phyloP scores from a whole-genome alignment of 2,797 vertebrate genomes.

The Ctenopoma multispine region DNA sequence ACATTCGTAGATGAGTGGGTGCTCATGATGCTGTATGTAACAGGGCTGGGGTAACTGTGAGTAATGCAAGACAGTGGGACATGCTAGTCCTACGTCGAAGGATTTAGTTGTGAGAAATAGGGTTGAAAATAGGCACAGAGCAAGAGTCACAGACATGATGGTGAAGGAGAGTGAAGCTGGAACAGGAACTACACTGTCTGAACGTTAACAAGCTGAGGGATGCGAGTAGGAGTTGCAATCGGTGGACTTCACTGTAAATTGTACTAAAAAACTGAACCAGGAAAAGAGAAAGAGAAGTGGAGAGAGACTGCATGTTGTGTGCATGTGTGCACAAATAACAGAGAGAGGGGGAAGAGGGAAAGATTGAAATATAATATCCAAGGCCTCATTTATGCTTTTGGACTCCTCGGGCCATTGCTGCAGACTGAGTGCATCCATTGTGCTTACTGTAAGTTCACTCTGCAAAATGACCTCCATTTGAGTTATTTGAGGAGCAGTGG shows the following conservation, averaged over 20 bases:
- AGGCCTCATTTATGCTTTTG: slow-evolving; percentile 48
- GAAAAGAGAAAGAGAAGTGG: slow-evolving; percentile 1
- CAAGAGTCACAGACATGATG: slow-evolving; percentile 32
- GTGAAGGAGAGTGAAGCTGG: slow-evolving; percentile 9
- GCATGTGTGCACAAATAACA: slow-evolving; percentile 18
- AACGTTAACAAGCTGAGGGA: slow-evolving; percentile 48
- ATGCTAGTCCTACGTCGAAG: slow-evolving; percentile 13
- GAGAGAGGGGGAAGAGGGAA: background rate
- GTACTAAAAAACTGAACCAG: slow-evolving; percentile 29
- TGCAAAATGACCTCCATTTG: slow-evolving; percentile 68
- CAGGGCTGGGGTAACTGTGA: slow-evolving; percentile 40
- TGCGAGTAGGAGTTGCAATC: slow-evolving; percentile 42
- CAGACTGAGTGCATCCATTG: slow-evolving; percentile 59
- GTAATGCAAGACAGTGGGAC: slow-evolving; percentile 46
- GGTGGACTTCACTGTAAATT: slow-evolving; percentile 43
- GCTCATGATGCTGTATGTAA: slow-evolving; percentile 27
- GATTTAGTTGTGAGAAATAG: slow-evolving; percentile 43
- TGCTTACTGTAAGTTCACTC: slow-evolving; percentile 61
- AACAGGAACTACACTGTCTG: slow-evolving; percentile 34
- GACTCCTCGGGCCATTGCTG: slow-evolving; percentile 54
- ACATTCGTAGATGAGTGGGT: slow-evolving; percentile 38
- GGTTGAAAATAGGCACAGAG: slow-evolving; percentile 46
- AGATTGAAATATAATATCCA: slow-evolving; percentile 34
- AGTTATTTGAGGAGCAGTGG: slow-evolving; percentile 70
- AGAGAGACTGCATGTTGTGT: slow-evolving; percentile 1